phyloP scores from a whole-genome alignment of 2,888 invertebrate genomes.

The Alsophila aescularia region DNA sequence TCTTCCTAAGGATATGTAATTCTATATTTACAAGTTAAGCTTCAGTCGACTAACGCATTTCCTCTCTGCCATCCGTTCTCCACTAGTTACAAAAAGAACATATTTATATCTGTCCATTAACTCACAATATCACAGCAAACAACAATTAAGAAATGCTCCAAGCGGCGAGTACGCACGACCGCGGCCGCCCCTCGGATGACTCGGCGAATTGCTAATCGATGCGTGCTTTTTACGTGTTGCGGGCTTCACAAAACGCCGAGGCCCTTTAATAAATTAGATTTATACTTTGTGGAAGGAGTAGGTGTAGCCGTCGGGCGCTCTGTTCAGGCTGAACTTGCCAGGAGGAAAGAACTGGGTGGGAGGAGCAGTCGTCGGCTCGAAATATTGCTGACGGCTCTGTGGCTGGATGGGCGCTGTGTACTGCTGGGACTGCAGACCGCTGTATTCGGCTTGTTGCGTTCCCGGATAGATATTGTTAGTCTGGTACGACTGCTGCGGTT shows the following conservation, averaged over 20 bases:
- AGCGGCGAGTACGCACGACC: slow-evolving; percentile 57
- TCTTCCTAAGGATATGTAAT: slow-evolving; percentile 42
- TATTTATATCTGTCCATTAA: slow-evolving; percentile 75
- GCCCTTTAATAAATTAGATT: slow-evolving; percentile 62
- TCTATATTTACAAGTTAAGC: slow-evolving; percentile 80
- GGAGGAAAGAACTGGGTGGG: slow-evolving; percentile 92
- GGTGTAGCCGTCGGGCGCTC: slow-evolving; percentile 94
- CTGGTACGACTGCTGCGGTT: slow-evolving; percentile 57
- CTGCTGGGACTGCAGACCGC: slow-evolving; percentile 68
- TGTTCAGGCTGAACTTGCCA: slow-evolving; percentile 93
- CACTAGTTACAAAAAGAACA: slow-evolving; percentile 68
- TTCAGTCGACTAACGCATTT: slow-evolving; percentile 58
- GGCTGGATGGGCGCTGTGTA: slow-evolving; percentile 50
- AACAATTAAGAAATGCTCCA: slow-evolving; percentile 81
- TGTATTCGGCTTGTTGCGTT: slow-evolving; percentile 79
- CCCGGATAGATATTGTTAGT: slow-evolving; percentile 78
- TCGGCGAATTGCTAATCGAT: slow-evolving; percentile 76
- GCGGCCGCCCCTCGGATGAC: slow-evolving; percentile 68
- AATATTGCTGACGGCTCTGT: slow-evolving; percentile 71
- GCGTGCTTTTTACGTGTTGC: slow-evolving; percentile 70
- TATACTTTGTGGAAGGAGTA: slow-evolving; percentile 91
- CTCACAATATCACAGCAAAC: slow-evolving; percentile 83
- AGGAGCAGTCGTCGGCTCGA: slow-evolving; percentile 86
- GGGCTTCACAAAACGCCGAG: slow-evolving; percentile 69
- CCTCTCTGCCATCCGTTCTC: slow-evolving; percentile 54